Conservation (phyloP, 2,888 invertebrate species). For the Syrista parreyssii region DNA sequence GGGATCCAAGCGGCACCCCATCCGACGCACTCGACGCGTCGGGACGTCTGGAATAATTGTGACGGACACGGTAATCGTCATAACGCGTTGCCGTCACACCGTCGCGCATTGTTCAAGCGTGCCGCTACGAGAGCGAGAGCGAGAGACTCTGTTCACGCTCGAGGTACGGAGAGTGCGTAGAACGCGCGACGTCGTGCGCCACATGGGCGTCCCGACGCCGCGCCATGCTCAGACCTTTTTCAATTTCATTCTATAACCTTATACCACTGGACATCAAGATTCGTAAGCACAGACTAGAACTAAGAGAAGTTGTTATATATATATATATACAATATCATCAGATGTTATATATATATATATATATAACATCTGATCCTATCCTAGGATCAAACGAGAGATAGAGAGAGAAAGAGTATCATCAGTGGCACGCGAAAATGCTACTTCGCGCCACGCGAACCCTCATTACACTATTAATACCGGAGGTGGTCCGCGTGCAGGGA, state of each 20-base stretch:
- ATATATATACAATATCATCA: no score
- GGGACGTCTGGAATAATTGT: conserved; percentile 59
- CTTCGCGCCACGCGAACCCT: conserved; percentile 20
- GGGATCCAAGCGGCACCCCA: conserved; percentile 11
- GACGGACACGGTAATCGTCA: conserved; percentile 62
- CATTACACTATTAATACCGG: conserved; percentile 47
- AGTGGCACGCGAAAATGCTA: not conserved
- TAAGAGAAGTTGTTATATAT: not conserved
- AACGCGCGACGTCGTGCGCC: not conserved
- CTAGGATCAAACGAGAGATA: not conserved
- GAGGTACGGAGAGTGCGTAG: conserved; percentile 5
- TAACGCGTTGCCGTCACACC: conserved; percentile 57
- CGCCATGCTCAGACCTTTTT: not conserved
- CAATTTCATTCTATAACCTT: not conserved
- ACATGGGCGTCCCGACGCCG: not conserved
- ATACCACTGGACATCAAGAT: not conserved
- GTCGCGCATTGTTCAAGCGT: conserved; percentile 38
- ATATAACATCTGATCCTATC: no score
- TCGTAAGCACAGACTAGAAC: not conserved
- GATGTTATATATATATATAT: no score
- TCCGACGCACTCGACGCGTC: conserved; percentile 13
- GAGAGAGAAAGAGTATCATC: no score
- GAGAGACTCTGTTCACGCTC: not conserved
- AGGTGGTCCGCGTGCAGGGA: conserved; percentile 12
- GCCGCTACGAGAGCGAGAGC: conserved; percentile 4